A percentile compares a stretch with the other conserved stretches of the same genome.
phyloP scores from a whole-genome alignment of 92 coral and sea anemone species.

The Epizoanthus illoricatus region DNA sequence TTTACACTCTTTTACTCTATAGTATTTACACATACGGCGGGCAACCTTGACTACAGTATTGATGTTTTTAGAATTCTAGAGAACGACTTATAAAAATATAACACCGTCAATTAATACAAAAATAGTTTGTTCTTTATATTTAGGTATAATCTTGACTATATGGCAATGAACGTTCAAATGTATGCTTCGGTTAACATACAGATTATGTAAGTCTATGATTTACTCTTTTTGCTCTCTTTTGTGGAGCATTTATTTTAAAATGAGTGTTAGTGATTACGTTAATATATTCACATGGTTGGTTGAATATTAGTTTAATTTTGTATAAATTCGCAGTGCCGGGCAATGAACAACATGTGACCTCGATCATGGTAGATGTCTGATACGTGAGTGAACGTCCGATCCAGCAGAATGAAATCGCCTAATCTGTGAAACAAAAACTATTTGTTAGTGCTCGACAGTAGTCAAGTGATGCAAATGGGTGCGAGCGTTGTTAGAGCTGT shows the following conservation, averaged over 20 bases:
- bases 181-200: neutral
- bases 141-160: neutral
- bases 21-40: slow-evolving; percentile 4
- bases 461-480: too few relatives aligned
- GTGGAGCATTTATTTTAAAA: neutral
- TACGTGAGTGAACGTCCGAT: slow-evolving; percentile 30
- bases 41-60: neutral
- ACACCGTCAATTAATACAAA: slow-evolving; percentile 21
- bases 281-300: neutral
- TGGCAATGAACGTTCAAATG: neutral
- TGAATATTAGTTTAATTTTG: neutral
- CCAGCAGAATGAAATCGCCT: slow-evolving; percentile 42
- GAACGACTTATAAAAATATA: slow-evolving; percentile 31
- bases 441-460: slow-evolving; percentile 22
- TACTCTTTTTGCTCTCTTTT: too few relatives aligned
- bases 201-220: neutral
- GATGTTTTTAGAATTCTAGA: slow-evolving; percentile 9
- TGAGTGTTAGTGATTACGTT: slow-evolving; percentile 7
- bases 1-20: neutral
- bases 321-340: neutral
- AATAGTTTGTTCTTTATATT: slow-evolving; percentile 10
- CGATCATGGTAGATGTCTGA: slow-evolving; percentile 34
- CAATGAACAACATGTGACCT: slow-evolving; percentile 26
- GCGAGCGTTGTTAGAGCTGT: too few relatives aligned
- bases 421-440: slow-evolving; percentile 43